Conservation (phyloP, 2,888 invertebrate species). For the Tachystola acroxantha region DNA sequence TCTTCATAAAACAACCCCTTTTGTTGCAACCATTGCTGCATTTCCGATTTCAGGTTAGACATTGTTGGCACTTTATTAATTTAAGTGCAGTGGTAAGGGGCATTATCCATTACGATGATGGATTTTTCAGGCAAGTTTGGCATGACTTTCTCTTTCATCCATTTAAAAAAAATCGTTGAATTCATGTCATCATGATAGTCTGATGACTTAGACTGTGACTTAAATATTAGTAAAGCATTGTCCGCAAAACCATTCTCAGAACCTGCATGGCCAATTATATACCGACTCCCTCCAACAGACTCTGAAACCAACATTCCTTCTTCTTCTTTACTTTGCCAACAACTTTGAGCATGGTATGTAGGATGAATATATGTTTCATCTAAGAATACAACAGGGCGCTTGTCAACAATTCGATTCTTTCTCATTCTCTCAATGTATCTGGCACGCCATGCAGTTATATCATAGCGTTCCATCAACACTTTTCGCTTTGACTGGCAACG, state of each 20-base stretch:
- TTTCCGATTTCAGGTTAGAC: conserved; percentile 11
- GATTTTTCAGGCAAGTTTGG: conserved; percentile 13
- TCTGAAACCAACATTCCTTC: not conserved
- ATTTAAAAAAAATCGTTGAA: conserved; percentile 12
- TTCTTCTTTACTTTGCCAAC: not conserved
- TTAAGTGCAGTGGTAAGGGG: conserved; percentile 12
- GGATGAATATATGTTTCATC: no score
- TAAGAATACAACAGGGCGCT: no score
- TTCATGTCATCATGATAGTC: conserved; percentile 12
- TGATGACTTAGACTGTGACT: not conserved
- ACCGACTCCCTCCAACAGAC: not conserved
- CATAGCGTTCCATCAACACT: no score
- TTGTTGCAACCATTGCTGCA: conserved; percentile 13
- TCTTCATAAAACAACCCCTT: conserved; percentile 12
- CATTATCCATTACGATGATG: conserved; percentile 10
- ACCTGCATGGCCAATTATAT: conserved; percentile 7
- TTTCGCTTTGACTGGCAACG: no score
- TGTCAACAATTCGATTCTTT: no score
- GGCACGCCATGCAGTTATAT: no score
- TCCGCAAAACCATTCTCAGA: conserved; percentile 7
- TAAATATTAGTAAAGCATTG: conserved; percentile 8
- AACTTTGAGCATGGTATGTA: no score
- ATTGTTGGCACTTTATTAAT: conserved; percentile 13
- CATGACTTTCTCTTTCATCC: conserved; percentile 12
- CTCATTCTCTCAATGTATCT: no score